phyloP scores from a whole-genome alignment of 2,888 invertebrate genomes.

The Pyrochroa serraticornis region DNA sequence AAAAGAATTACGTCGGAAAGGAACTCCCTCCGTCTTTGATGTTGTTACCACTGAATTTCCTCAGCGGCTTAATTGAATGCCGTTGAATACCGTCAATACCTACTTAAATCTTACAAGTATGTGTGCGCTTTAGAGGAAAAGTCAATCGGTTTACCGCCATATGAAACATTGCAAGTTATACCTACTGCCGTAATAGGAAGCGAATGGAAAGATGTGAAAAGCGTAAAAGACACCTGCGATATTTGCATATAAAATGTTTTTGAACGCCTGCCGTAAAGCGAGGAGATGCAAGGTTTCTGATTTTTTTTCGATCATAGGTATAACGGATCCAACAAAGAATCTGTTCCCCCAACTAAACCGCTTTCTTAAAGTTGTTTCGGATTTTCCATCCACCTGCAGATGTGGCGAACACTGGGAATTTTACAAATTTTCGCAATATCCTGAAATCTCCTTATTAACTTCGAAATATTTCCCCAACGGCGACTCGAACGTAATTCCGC shows the following conservation, averaged over 20 bases:
- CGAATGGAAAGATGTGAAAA: constrained; percentile 19
- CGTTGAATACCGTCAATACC: no score
- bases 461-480: no score
- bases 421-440: no score
- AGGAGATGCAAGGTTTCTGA: constrained; percentile 1
- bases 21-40: no score
- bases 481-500: no score
- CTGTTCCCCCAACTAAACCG: neutral
- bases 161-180: constrained; percentile 10
- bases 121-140: no score
- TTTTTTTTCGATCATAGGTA: constrained; percentile 12
- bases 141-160: constrained; percentile 1
- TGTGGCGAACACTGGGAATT: no score
- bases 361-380: no score
- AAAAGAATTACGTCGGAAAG: no score
- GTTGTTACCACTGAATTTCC: constrained; percentile 1
- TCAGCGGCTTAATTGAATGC: neutral
- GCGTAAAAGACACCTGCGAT: constrained; percentile 25
- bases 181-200: constrained; percentile 10
- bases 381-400: no score
- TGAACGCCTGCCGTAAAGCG: constrained; percentile 15
- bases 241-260: constrained; percentile 28
- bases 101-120: no score
- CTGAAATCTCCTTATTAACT: no score
- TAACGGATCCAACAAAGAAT: constrained; percentile 2